Conservation (phyloP, 1,140 invertebrate genomes). For the Akabosia matsudoensis region DNA sequence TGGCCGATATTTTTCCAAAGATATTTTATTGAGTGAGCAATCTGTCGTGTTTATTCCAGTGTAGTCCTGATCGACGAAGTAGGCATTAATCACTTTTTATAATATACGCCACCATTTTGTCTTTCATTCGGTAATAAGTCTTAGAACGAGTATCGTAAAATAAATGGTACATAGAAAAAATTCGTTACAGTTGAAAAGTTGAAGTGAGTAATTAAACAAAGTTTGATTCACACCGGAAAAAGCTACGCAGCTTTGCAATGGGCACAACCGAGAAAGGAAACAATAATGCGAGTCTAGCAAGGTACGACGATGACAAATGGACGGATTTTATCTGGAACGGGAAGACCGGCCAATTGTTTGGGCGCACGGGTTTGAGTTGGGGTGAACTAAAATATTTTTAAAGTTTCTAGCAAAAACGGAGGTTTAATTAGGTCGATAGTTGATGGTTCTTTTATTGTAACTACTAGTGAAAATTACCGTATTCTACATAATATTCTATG, state of each 20-base stretch:
- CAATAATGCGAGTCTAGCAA: no score
- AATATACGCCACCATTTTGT: no score
- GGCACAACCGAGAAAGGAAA: background rate
- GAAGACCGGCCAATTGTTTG: slow-evolving; percentile 62
- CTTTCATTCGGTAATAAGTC: no score
- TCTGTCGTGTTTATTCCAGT: no score
- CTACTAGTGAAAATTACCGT: slow-evolving; percentile 82
- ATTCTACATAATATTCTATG: slow-evolving; percentile 92
- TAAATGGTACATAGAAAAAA: no score
- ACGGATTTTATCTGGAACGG: slow-evolving; percentile 66
- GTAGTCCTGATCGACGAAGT: no score
- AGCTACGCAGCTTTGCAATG: background rate
- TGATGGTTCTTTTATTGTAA: background rate
- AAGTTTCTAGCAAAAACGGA: no score
- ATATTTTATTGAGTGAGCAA: no score
- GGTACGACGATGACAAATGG: no score
- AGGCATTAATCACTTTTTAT: no score
- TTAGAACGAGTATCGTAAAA: no score
- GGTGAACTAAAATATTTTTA: slow-evolving; percentile 57
- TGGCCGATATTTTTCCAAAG: no score
- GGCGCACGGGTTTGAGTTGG: slow-evolving; percentile 69
- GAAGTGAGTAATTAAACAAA: background rate
- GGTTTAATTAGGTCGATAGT: background rate
- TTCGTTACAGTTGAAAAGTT: background rate
- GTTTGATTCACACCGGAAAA: background rate